These are phyloP conservation scores for Tringa solitaria DNA, from an alignment of 2,113 vertebrate species.

Conservation along the genomic window DNA sequence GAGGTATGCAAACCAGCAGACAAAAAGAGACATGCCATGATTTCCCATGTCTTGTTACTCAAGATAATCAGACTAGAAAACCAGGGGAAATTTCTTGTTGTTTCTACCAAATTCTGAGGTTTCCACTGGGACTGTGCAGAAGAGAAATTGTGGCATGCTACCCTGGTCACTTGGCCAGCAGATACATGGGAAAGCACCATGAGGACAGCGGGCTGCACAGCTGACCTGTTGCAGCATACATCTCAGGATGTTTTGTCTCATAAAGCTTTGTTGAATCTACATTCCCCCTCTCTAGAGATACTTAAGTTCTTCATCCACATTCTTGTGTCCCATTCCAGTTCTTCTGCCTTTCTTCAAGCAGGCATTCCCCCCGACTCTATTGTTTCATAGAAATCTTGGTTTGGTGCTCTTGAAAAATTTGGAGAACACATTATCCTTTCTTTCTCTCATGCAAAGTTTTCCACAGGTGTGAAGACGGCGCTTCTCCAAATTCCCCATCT, in stretches of 20 bases:
- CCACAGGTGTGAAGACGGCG: background rate
- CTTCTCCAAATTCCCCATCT: background rate
- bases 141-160: background rate
- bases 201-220: background rate
- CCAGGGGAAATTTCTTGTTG: background rate
- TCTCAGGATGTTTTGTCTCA: background rate
- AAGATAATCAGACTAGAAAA: background rate
- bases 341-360: background rate
- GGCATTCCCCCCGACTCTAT: accelerated
- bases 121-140: background rate
- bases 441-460: background rate
- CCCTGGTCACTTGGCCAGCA: background rate
- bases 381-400: background rate
- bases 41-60: background rate
- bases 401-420: background rate
- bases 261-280: background rate
- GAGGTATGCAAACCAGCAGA: background rate
- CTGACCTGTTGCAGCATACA: background rate
- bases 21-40: background rate
- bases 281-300: background rate
- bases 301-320: background rate
- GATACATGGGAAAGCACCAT: background rate
- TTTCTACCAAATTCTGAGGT: background rate
- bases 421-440: background rate
- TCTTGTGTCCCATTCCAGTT: background rate